Base-by-base conservation (phyloP, 2,797 vertebrate genomes). In the Arctocebus calabarensis region DNA sequence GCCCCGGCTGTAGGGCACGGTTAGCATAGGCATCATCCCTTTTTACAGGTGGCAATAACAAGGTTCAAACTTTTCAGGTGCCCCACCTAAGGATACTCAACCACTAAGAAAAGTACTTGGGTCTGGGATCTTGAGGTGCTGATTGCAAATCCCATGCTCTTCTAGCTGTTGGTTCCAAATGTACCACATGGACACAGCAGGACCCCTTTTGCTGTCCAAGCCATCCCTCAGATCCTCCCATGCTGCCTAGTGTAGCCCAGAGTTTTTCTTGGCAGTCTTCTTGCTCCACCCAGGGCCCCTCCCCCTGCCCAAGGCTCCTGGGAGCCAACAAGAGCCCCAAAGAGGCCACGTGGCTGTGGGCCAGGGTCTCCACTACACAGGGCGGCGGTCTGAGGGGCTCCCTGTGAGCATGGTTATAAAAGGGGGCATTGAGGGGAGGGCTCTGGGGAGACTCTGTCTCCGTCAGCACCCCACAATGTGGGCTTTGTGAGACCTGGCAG, bases 401-500 rank as follows among this genome's bases (percentile, higher is more conserved):
- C 90, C 77, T 68, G 62, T 29, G 94, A 70, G 92, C 0, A 14
- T 64, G 95, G 43, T 2, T 62, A 87, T 94, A 73, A 68, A 95
- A 74, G 93, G 96, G 94, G 83, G 96, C 96, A 94, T 45, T 83
- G 95, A 93, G 87, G 62, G 64, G 52, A 1, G 77, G 48, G 82
- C 22, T 3, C 37, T 55, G 1, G 16, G 90, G 95, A 94, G 95
- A 73, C 88, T 43, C 27, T 1, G 22, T 87, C 96, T 82, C 97
- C 68, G 4, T 64, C 93, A 37, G 90, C 57, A 45, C 96, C 91
- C 96, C 88, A 98, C 98, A 98, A 96, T 98, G 86, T 16, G 84
- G 94, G 96, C 98, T 98, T 97, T 98, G 98, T 98, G 97, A 92
- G 40, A 40, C 92, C 88, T 81, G 97, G 91, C 94, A 55, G 90